Evolutionary conservation across 2,797 vertebrate genomes (phyloP).

Genomic region (Loris lydekkerianus): DNA sequence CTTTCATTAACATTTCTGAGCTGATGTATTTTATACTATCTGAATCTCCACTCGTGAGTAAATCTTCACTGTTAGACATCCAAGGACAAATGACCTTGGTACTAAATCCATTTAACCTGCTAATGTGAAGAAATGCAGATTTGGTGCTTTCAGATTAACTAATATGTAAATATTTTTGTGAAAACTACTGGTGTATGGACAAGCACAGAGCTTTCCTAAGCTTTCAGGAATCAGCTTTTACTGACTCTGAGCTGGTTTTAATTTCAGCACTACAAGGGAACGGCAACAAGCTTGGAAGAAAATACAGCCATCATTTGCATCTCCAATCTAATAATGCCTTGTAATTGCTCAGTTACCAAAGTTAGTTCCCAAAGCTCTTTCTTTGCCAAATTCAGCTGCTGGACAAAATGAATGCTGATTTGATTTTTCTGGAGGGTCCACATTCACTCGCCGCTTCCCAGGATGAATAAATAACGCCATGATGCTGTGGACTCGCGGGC

Average conservation of each 20-base stretch:
- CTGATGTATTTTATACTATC: not conserved
- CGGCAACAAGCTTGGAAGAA: slow-evolving; percentile 59
- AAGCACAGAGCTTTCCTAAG: slow-evolving; percentile 24
- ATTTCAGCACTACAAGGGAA: slow-evolving; percentile 70
- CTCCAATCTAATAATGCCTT: slow-evolving; percentile 78
- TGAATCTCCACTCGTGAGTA: slow-evolving; percentile 7
- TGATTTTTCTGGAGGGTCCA: slow-evolving; percentile 86
- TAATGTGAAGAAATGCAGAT: slow-evolving; percentile 75
- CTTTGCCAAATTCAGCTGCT: slow-evolving; percentile 82
- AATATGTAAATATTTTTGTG: slow-evolving; percentile 70
- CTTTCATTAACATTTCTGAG: not conserved
- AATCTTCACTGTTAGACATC: not conserved
- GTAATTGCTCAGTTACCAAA: slow-evolving; percentile 79
- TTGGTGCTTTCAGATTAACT: slow-evolving; percentile 73
- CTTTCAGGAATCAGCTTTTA: slow-evolving; percentile 61
- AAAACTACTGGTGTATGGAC: slow-evolving; percentile 70
- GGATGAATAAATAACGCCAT: slow-evolving; percentile 87
- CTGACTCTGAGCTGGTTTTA: slow-evolving; percentile 52
- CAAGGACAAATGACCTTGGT: not conserved
- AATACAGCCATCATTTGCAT: slow-evolving; percentile 75
- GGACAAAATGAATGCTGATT: slow-evolving; percentile 79
- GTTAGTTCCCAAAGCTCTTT: slow-evolving; percentile 72
- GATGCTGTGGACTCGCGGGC: slow-evolving; percentile 77
- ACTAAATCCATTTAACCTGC: slow-evolving; percentile 64
- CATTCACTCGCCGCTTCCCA: slow-evolving; percentile 81